Evolutionary conservation across 2,113 vertebrate genomes (phyloP).

Genomic region (Cairina moschata): DNA sequence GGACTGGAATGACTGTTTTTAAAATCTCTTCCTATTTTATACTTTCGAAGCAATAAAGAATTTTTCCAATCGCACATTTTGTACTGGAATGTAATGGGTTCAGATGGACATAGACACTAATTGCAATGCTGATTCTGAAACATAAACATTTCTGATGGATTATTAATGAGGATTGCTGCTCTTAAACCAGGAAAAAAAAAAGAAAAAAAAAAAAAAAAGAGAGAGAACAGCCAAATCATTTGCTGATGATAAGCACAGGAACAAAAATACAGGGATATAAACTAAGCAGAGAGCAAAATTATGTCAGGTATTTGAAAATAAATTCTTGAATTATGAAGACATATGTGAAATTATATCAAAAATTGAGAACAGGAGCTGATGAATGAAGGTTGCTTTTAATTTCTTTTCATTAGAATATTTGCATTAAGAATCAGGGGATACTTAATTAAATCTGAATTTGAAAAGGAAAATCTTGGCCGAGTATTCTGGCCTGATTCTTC

Average conservation of each 20-base stretch:
- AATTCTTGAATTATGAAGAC: slow-evolving; percentile 23
- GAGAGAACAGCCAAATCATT: background rate
- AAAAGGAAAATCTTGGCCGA: slow-evolving; percentile 1
- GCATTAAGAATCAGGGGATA: slow-evolving; percentile 11
- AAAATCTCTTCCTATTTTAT: background rate
- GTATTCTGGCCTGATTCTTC: slow-evolving; percentile 32
- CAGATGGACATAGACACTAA: slow-evolving; percentile 24
- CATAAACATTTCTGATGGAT: slow-evolving; percentile 37
- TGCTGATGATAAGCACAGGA: background rate
- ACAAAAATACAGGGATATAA: background rate
- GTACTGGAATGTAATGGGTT: background rate
- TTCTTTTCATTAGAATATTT: slow-evolving; percentile 35
- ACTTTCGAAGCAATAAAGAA: background rate
- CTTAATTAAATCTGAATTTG: slow-evolving; percentile 30
- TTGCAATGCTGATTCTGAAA: slow-evolving; percentile 25
- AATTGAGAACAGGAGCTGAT: background rate
- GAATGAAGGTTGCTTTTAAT: slow-evolving; percentile 27
- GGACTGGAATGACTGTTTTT: background rate
- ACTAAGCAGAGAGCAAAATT: slow-evolving; percentile 1
- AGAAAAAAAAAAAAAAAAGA: background rate
- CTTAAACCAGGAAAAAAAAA: background rate
- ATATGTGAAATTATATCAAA: background rate
- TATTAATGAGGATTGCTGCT: slow-evolving; percentile 51
- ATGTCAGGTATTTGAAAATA: slow-evolving; percentile 17
- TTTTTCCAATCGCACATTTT: background rate